phyloP scores from a whole-genome alignment of 2,888 invertebrate genomes.

The Callyntrura guangdongensis region DNA sequence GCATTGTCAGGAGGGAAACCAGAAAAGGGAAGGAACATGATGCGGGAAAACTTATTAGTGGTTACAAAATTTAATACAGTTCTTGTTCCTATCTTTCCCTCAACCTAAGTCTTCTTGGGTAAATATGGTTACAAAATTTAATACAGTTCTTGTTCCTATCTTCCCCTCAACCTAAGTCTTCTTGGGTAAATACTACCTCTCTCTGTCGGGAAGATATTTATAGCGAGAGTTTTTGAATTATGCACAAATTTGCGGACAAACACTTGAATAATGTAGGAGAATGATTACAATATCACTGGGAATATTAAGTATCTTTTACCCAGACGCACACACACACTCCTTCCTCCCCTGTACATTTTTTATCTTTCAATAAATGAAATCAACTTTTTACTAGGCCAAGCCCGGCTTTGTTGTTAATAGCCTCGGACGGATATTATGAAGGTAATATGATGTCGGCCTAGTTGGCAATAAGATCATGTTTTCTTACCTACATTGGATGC shows the following conservation, averaged over 20 bases:
- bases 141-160: no score
- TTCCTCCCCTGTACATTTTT: background rate
- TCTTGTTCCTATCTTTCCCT: no score
- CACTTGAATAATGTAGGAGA: background rate
- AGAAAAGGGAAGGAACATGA: no score
- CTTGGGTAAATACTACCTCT: no score
- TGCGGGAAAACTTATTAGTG: no score
- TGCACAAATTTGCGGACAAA: background rate
- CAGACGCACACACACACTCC: background rate
- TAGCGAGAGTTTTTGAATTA: conserved; percentile 19
- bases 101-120: no score
- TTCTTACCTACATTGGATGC: background rate
- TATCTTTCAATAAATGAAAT: background rate
- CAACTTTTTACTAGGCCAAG: conserved; percentile 12
- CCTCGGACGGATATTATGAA: background rate
- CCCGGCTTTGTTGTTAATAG: background rate
- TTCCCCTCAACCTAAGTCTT: no score
- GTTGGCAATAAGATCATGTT: background rate
- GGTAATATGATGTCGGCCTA: background rate
- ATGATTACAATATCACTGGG: background rate
- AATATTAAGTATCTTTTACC: background rate
- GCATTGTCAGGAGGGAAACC: no score
- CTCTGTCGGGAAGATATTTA: no score
- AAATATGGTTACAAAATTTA: no score
- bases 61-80: no score